A percentile compares a stretch with the other conserved stretches of the same genome.
Evolutionary conservation across 1,140 invertebrate species (phyloP).

Genomic region (Hyphantria cunea): DNA sequence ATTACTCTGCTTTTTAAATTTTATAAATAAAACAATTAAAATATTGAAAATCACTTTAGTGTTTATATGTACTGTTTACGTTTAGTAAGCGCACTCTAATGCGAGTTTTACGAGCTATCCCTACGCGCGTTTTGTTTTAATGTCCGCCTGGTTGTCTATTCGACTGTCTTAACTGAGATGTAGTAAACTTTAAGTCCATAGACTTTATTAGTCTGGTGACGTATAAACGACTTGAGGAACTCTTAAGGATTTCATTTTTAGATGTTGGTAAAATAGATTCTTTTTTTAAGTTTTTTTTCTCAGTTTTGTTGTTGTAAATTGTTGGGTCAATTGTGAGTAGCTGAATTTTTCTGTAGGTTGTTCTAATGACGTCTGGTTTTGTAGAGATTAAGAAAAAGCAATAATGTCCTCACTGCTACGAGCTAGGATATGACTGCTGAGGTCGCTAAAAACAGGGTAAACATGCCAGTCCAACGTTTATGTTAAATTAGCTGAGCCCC

Average conservation of each 20-base stretch:
- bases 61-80: conserved; percentile 6
- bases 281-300: neutral
- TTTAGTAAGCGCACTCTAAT: conserved; percentile 22
- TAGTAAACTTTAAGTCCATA: conserved; percentile 5
- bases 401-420: too few species aligned
- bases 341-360: too few species aligned
- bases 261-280: neutral
- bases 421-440: too few species aligned
- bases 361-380: too few species aligned
- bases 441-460: too few species aligned
- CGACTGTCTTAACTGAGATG: conserved; percentile 3
- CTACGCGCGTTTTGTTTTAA: conserved; percentile 17
- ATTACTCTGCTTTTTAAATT: too few species aligned
- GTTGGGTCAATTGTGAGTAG: too few species aligned
- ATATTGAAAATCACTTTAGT: neutral
- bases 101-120: conserved; percentile 13
- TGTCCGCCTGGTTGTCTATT: conserved; percentile 1
- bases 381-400: too few species aligned
- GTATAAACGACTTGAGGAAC: neutral
- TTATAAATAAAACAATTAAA: too few species aligned
- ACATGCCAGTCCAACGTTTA: too few species aligned
- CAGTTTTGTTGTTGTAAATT: too few species aligned
- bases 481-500: too few species aligned
- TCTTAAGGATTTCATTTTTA: conserved; percentile 19
- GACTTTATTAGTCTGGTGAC: conserved; percentile 9